phyloP scores from a whole-genome alignment of 2,113 vertebrate species.

The Dipodomys merriami region DNA sequence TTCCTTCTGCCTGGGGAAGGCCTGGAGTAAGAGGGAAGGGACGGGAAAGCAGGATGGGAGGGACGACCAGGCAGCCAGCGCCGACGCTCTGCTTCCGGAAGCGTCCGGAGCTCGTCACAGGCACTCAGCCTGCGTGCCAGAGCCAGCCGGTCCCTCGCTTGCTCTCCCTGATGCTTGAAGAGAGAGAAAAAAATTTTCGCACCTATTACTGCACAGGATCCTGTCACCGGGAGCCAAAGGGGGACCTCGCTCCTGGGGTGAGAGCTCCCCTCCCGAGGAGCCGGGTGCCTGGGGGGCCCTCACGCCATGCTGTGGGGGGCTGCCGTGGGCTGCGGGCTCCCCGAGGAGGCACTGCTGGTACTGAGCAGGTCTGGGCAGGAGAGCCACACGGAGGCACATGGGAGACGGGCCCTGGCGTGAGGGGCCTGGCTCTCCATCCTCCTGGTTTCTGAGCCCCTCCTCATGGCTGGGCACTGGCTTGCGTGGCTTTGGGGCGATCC shows the following conservation, averaged over 20 bases:
- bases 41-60: background rate
- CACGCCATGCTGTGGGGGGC: background rate
- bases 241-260: background rate
- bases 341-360: background rate
- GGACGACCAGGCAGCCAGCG: background rate
- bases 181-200: background rate
- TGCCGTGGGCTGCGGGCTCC: background rate
- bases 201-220: background rate
- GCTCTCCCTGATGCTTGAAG: background rate
- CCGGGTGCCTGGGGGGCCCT: background rate
- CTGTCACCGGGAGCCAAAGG: background rate
- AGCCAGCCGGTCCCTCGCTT: background rate
- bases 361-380: background rate
- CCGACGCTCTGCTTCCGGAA: background rate
- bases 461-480: too few species aligned
- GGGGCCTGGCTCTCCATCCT: background rate
- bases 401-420: background rate
- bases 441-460: background rate
- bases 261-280: background rate
- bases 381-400: background rate
- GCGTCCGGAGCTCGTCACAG: too few species aligned
- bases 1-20: background rate
- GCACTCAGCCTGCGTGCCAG: accelerated
- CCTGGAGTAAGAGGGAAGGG: background rate
- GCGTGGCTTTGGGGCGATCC: too few species aligned